Evolutionary conservation across 1,140 invertebrate species (phyloP), one percentile per base, ranked within the genome.

Genomic region (Brachionus paranguensis): DNA sequence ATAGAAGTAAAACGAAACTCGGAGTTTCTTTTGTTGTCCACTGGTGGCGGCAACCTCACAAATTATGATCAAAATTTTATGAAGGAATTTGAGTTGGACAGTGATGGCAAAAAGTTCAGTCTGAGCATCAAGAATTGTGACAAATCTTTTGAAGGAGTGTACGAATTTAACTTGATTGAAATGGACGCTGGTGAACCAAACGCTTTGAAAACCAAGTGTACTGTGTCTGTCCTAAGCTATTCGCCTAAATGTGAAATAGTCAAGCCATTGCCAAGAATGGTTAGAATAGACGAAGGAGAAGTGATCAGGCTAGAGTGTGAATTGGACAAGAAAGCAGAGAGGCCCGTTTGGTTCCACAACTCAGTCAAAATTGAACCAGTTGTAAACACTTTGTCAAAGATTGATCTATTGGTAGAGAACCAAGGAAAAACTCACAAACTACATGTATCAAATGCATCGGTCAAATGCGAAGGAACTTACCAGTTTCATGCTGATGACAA

Each of bases 381-480:
- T 20, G 4, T 11, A 2, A 37, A 78, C 4, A 27, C n/a, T 0
- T 65, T 29, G 14, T 27, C 27, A 1, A 41, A 29, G 14, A 81
- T 64, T 3, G 20, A 81, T 41, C 12, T 81, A 1, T 43, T 47
- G 12, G 17, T 4, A 37, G 14, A 17, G 17, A 17, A 68, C 43
- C 60, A 65, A n/a, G 60, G 60, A 17, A 70, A 72, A 47, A 43
- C 29, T 11, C 29, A 83, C 12, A n/a, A 11, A 14, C 24, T 81
- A 12, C 8, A 81, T 45, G n/a, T 81, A 1, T 64, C 33, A 11
- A 81, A 81, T 29, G 53, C 43, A 27, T 10, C 53, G 11, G 17
- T 27, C 3, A 64, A 81, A 65, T 33, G 64, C 45, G 78, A 81
- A 11, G 79, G 79, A 17, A 83, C 79, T 24, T 83, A 83, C 68